Evolutionary conservation across 2,888 invertebrate species (phyloP), one percentile per base, ranked within the genome.

Genomic region (Lypha dubia): DNA sequence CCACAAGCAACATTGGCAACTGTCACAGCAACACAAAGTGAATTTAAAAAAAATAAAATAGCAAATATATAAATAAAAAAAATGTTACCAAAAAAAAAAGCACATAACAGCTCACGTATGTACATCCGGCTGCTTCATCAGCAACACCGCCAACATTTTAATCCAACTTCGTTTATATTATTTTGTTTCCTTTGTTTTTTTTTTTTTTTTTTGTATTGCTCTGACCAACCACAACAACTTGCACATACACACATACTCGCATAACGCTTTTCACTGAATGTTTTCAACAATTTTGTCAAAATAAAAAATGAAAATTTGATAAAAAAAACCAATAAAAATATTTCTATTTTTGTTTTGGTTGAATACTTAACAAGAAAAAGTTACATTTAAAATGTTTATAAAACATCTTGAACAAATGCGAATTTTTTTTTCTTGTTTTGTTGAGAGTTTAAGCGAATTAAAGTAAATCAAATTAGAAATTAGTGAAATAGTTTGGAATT

Each of bases 41-140:
- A 35, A 17, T 13, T n/a, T 28, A 4, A 28, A 35, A 17, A 8
- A n/a, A 7, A 11, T 13, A 13, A 38, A 11, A 38, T 38, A n/a
- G n/a, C n/a, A n/a, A n/a, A 3, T 4, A 44, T 0, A n/a, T 1
- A 17, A 51, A 73, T 20, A 38, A 38, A 77, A 9, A 24, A 35
- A 38, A 24, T 17, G 41, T 28, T 28, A 5, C 5, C 28, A 28
- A 28, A 28, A 60, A 20, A 41, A 77, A 85, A 83, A 46, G 28
- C n/a, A n/a, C n/a, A n/a, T n/a, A 44, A 79, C 62, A 86, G 80
- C 80, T 83, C 84, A 85, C 82, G 86, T 87, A 84, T 82, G 84
- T 87, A 79, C 82, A 77, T 87, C 87, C 85, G 87, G 84, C 74
- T 83, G 76, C 82, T 73, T 86, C 86, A 84, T 86, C 84, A 87